Base-by-base conservation (phyloP, 1,140 invertebrate genomes). In the Stenopsyche tienmushanensis region DNA sequence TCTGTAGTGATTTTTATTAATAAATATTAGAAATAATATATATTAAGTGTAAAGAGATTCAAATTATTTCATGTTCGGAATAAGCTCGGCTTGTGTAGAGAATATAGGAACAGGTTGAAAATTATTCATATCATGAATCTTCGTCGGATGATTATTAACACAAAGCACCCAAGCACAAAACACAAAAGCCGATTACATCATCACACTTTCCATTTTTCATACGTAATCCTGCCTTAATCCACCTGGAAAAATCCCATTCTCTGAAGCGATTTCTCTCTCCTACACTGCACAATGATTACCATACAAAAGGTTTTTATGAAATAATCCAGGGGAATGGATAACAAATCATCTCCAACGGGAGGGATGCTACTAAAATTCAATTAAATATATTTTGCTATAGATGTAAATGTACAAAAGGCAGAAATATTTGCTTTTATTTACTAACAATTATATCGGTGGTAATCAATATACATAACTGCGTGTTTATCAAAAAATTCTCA, bases 161-260 rank as follows among this genome's bases (percentile, higher is more conserved):
- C 39, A 47, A 39, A 47, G 24, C n/a, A 23, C 10, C 13, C 25
- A 26, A 45, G 21, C 21, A 60, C 2, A 41, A 41, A 24, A 52
- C 45, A 62, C 59, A 62, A 63, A 67, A 58, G 59, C 59, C 39
- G 34, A 49, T 63, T 60, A 70, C 62, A 67, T 67, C 69, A 66
- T 70, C 55, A 44, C 42, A 52, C 58, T 65, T 67, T 70, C 68
- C 69, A 70, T 70, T 70, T 70, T 70, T 70, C 69, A 70, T 52
- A 62, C 76, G 79, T 81, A 80, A 81, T 80, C 80, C 80, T 44
- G 64, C 70, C 72, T 75, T 80, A 81, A 81, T 81, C 80, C 77
- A 73, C 73, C 71, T 70, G 72, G 70, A 75, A 71, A 79, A 79
- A 81, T 81, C 78, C 78, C 75, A 79, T 80, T 81, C 78, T 78